phyloP scores from a whole-genome alignment of 2,113 vertebrate genomes.

The Dunckerocampus dactyliophorus region DNA sequence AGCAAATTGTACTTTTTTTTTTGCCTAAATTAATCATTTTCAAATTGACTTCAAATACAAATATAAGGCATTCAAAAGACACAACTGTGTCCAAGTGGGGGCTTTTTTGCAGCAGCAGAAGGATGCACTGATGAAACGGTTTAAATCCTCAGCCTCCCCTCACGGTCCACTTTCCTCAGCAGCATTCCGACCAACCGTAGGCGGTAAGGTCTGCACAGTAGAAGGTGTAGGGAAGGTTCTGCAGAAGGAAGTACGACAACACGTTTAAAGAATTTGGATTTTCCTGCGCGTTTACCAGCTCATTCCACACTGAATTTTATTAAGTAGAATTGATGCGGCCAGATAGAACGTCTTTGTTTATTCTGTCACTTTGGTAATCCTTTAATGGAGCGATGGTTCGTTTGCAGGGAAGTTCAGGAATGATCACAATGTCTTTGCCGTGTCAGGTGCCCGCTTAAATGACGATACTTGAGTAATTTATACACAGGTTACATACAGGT shows the following conservation, averaged over 20 bases:
- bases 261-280: slow-evolving; percentile 18
- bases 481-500: no score
- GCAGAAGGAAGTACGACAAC: slow-evolving; percentile 34
- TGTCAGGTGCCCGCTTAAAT: slow-evolving; percentile 20
- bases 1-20: no score
- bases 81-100: no score
- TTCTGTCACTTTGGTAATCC: slow-evolving; percentile 56
- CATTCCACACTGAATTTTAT: slow-evolving; percentile 19
- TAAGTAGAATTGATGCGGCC: slow-evolving; percentile 26
- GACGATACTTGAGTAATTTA: background rate
- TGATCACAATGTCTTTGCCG: slow-evolving; percentile 25
- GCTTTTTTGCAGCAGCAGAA: no score
- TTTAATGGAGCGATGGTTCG: slow-evolving; percentile 54
- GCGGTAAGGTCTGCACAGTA: slow-evolving; percentile 25
- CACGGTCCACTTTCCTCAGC: slow-evolving; percentile 16
- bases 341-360: slow-evolving; percentile 32
- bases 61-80: no score
- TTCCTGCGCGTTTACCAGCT: slow-evolving; percentile 19
- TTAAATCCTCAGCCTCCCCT: slow-evolving; percentile 25
- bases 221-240: slow-evolving; percentile 10
- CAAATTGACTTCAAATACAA: no score
- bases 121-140: no score
- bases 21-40: no score
- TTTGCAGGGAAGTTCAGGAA: slow-evolving; percentile 30
- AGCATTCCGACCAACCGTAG: slow-evolving; percentile 14